A percentile compares a stretch with the other conserved stretches of the same genome.
These are phyloP conservation scores for Psococerastis gibbosa DNA, from an alignment of 2,888 invertebrate genomes.

Conservation along the genomic window DNA sequence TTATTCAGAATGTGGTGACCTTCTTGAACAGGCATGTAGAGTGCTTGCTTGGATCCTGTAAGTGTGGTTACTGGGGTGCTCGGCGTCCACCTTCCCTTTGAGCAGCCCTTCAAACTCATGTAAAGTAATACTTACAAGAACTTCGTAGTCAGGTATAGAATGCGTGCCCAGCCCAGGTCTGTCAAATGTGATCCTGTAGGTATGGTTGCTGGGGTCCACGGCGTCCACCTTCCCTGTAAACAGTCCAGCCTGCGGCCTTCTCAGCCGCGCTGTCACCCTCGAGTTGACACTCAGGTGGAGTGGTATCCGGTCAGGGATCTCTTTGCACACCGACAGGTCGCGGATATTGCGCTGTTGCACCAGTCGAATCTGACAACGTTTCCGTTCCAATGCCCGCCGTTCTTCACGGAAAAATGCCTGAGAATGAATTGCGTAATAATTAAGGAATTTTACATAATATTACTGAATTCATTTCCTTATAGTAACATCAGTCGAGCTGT, in stretches of 20 bases:
- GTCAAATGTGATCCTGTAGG: constrained; percentile 89
- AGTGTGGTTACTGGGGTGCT: constrained; percentile 84
- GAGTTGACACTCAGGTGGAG: constrained; percentile 88
- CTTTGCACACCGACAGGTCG: constrained; percentile 55
- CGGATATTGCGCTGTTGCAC: constrained; percentile 80
- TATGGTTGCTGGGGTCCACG: constrained; percentile 83
- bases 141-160: constrained; percentile 92
- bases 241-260: constrained; percentile 87
- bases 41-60: no score
- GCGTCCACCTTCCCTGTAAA: constrained; percentile 90
- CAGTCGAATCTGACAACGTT: constrained; percentile 77
- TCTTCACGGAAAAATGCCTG: constrained; percentile 89
- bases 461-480: no score
- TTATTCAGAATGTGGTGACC: no score
- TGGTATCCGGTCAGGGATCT: constrained; percentile 86
- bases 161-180: constrained; percentile 81
- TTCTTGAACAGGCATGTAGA: no score
- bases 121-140: constrained; percentile 39
- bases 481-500: no score
- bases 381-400: constrained; percentile 69
- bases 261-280: constrained; percentile 74
- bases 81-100: constrained; percentile 84
- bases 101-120: constrained; percentile 95
- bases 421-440: no score
- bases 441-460: no score